phyloP scores from a whole-genome alignment of 2,797 vertebrate genomes.

The Zenarchopterus dispar region DNA sequence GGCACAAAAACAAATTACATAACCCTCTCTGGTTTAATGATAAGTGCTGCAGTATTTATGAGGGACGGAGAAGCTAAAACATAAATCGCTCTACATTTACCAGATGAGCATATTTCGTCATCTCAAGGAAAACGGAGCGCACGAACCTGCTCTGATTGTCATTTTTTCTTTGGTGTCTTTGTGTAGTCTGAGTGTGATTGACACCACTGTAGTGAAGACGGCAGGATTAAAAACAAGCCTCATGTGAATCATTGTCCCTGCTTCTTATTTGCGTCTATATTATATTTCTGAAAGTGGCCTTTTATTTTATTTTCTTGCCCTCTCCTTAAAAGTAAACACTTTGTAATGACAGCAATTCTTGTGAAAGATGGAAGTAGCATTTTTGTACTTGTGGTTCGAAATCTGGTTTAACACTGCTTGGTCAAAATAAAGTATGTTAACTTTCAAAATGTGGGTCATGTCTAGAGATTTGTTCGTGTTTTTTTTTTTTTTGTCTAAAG shows the following conservation, averaged over 20 bases:
- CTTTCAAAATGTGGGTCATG: slow-evolving; percentile 12
- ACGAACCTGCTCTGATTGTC: slow-evolving; percentile 3
- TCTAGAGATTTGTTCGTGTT: not conserved
- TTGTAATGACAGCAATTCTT: not conserved
- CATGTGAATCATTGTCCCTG: not conserved
- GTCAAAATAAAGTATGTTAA: slow-evolving; percentile 48
- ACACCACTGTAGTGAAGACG: not conserved
- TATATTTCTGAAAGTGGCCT: slow-evolving; percentile 23
- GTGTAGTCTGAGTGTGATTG: not conserved
- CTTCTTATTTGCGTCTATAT: not conserved
- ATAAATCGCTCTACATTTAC: no score
- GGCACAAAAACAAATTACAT: no score
- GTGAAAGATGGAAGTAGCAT: slow-evolving; percentile 10
- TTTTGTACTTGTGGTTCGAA: slow-evolving; percentile 38
- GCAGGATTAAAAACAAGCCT: not conserved
- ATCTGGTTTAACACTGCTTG: not conserved
- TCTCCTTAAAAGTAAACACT: not conserved
- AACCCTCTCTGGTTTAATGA: no score
- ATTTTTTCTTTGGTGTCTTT: not conserved
- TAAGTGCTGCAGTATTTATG: no score
- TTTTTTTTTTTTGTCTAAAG: no score
- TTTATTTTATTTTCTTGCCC: not conserved
- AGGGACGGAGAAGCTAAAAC: no score
- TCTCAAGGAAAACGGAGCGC: no score
- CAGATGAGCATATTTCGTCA: no score